A percentile compares a stretch with the other conserved stretches of the same genome.
Evolutionary conservation across 2,888 invertebrate species (phyloP).

Genomic region (Diloba caeruleocephala): DNA sequence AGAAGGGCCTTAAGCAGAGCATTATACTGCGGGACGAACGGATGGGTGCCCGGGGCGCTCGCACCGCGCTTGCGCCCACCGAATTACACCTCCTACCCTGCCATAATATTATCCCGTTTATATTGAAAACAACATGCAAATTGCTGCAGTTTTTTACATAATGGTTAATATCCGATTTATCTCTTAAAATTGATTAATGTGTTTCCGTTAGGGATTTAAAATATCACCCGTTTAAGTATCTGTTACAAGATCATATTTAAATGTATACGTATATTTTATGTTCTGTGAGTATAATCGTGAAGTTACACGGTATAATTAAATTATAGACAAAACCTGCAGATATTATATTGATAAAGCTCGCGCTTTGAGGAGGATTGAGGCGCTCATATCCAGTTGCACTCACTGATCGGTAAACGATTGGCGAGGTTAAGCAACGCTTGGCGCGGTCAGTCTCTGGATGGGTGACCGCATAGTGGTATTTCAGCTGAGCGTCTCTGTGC

Average conservation of each 20-base stretch:
- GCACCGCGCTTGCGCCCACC: conserved; percentile 60
- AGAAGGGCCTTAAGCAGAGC: conserved; percentile 42
- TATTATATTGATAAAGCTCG: no score
- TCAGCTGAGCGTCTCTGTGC: no score
- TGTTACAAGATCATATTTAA: conserved; percentile 4
- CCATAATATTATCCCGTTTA: conserved; percentile 50
- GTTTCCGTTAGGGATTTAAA: conserved; percentile 26
- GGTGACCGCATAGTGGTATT: no score
- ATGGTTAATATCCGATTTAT: conserved; percentile 45
- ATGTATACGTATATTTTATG: no score
- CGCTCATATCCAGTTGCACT: no score
- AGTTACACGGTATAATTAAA: no score
- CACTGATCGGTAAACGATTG: no score
- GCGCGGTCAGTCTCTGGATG: no score
- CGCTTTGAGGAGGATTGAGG: no score
- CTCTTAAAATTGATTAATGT: conserved; percentile 19
- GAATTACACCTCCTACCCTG: conserved; percentile 52
- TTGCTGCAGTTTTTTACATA: conserved; percentile 43
- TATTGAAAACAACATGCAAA: conserved; percentile 50
- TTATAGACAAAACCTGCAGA: conserved; percentile 3
- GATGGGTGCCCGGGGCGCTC: conserved; percentile 45
- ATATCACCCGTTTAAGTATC: conserved; percentile 8
- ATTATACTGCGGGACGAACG: conserved; percentile 40
- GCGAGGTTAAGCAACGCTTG: no score
- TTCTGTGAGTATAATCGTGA: no score